These are phyloP conservation scores for Caenorhabditis briggsae DNA, from an alignment of 1,140 invertebrate genomes.

Conservation along the genomic window DNA sequence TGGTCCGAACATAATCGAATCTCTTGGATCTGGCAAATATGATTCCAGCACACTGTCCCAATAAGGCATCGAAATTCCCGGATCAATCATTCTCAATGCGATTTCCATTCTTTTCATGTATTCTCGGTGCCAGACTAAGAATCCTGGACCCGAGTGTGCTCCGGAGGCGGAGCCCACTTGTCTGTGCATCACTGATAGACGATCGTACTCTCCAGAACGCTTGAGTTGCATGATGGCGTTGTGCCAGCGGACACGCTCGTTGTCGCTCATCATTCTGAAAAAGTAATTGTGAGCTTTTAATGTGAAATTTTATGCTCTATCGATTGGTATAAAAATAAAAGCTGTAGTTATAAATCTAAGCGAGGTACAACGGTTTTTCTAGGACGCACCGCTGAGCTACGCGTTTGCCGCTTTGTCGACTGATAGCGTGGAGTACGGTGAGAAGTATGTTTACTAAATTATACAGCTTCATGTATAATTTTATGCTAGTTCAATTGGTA, in stretches of 20 bases:
- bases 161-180: constrained; percentile 72
- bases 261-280: constrained; percentile 76
- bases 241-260: constrained; percentile 77
- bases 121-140: constrained; percentile 76
- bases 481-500: too few relatives aligned
- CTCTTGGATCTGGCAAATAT: constrained; percentile 74
- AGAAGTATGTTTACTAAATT: too few relatives aligned
- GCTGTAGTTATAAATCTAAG: too few relatives aligned
- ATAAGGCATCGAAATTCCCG: constrained; percentile 78
- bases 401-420: too few relatives aligned
- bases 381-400: too few relatives aligned
- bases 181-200: constrained; percentile 72
- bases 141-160: constrained; percentile 75
- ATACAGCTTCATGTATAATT: too few relatives aligned
- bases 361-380: too few relatives aligned
- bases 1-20: constrained; percentile 78
- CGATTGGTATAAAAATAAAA: too few relatives aligned
- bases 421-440: too few relatives aligned
- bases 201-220: constrained; percentile 75
- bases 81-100: constrained; percentile 72
- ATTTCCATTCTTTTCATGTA: constrained; percentile 74
- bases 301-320: too few relatives aligned
- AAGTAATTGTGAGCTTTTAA: too few relatives aligned
- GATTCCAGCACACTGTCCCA: constrained; percentile 78
- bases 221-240: constrained; percentile 78